phyloP scores from a whole-genome alignment of 1,140 invertebrate species.

The Caenorhabditis latens region DNA sequence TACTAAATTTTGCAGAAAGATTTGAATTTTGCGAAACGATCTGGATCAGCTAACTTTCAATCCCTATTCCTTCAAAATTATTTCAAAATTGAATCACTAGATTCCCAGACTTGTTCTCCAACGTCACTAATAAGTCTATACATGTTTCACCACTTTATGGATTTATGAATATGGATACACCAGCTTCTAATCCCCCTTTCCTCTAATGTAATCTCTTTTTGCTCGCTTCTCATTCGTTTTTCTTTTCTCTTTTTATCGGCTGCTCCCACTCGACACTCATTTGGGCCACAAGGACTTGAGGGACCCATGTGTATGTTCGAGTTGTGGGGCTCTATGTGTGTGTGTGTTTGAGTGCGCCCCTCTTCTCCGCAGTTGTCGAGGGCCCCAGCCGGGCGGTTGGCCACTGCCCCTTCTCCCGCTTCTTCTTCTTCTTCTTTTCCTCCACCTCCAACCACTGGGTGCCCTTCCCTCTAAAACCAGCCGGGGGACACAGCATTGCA shows the following conservation, averaged over 20 bases:
- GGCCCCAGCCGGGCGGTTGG: slow-evolving; percentile 36
- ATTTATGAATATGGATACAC: neutral
- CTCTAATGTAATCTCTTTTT: slow-evolving; percentile 27
- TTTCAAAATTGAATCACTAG: too few species aligned
- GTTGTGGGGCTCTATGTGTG: slow-evolving; percentile 45
- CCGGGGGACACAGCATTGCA: neutral
- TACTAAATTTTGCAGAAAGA: too few species aligned
- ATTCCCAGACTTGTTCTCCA: neutral
- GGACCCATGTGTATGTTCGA: slow-evolving; percentile 54
- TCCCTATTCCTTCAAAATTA: too few species aligned
- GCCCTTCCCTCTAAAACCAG: slow-evolving; percentile 13
- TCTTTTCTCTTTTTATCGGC: slow-evolving; percentile 46
- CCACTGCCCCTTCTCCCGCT: slow-evolving; percentile 25
- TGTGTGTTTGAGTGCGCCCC: slow-evolving; percentile 50
- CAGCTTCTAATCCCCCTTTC: slow-evolving; percentile 2
- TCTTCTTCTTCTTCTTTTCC: slow-evolving; percentile 6
- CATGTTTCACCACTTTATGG: slow-evolving; percentile 8
- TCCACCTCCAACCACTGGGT: slow-evolving; percentile 28
- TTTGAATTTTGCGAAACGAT: too few species aligned
- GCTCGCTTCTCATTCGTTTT: neutral
- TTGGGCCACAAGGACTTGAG: slow-evolving; percentile 38
- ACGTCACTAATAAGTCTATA: neutral
- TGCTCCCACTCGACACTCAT: slow-evolving; percentile 50
- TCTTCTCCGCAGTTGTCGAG: slow-evolving; percentile 32
- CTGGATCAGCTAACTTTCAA: too few species aligned